These are phyloP conservation scores for Chanos chanos DNA, from an alignment of 2,797 vertebrate genomes.

Conservation along the genomic window DNA sequence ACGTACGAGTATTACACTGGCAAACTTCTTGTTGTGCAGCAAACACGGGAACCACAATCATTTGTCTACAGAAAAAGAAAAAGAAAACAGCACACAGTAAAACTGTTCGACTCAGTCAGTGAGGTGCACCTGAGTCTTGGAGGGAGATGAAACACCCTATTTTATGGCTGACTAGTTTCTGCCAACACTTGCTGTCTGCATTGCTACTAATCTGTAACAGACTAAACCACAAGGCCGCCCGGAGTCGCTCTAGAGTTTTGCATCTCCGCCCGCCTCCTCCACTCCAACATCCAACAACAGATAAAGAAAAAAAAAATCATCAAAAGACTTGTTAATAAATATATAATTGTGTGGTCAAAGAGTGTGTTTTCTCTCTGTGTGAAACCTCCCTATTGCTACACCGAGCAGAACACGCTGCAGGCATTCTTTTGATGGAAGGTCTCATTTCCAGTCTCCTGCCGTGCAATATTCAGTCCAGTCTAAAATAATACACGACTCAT, in stretches of 20 bases:
- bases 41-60: not conserved
- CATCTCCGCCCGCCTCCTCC: conserved; percentile 42
- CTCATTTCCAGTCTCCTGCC: conserved; percentile 79
- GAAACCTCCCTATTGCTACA: conserved; percentile 72
- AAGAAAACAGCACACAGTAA: conserved; percentile 1
- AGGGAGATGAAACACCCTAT: conserved; percentile 69
- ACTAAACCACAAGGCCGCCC: conserved; percentile 52
- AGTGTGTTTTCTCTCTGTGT: conserved; percentile 77
- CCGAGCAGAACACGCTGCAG: conserved; percentile 76
- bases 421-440: conserved; percentile 81
- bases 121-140: conserved; percentile 54
- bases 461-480: conserved; percentile 77
- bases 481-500: conserved; percentile 81
- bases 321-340: conserved; percentile 73
- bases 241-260: conserved; percentile 56
- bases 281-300: conserved; percentile 43
- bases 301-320: conserved; percentile 56
- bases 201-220: conserved; percentile 56
- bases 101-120: conserved; percentile 27
- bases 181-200: conserved; percentile 56
- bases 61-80: not conserved
- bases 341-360: conserved; percentile 77
- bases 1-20: conserved; percentile 62
- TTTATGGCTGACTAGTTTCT: conserved; percentile 67
- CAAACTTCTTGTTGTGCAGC: conserved; percentile 60